A percentile compares a stretch with the other conserved stretches of the same genome.
Evolutionary conservation across 1,140 invertebrate species (phyloP).

Genomic region (Saccostrea echinata): DNA sequence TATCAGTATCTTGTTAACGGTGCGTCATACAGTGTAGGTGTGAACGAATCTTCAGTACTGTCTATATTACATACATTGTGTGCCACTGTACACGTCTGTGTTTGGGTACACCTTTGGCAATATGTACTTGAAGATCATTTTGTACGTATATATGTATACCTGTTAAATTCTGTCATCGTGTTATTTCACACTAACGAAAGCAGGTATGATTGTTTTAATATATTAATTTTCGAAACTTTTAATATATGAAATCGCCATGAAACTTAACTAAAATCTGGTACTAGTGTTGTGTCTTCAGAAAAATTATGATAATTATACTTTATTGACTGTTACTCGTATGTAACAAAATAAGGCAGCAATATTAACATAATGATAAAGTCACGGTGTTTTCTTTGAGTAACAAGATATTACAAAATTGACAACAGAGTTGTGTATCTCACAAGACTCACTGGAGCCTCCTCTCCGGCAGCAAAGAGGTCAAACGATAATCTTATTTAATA

Average conservation of each 20-base stretch:
- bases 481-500: background rate
- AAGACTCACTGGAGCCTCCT: background rate
- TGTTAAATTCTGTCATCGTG: background rate
- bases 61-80: background rate
- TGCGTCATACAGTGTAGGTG: background rate
- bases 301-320: background rate
- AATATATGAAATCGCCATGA: background rate
- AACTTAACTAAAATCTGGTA: background rate
- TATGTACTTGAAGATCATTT: background rate
- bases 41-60: background rate
- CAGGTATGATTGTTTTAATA: background rate
- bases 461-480: background rate
- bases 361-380: background rate
- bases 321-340: background rate
- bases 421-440: background rate
- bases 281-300: background rate
- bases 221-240: background rate
- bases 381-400: background rate
- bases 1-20: background rate
- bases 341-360: background rate
- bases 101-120: slow-evolving; percentile 1
- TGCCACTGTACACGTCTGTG: background rate
- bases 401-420: background rate
- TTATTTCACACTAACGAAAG: background rate
- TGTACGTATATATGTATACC: background rate